Conservation (phyloP, 2,797 vertebrate species). For the Xiphorhynchus erythropygius region DNA sequence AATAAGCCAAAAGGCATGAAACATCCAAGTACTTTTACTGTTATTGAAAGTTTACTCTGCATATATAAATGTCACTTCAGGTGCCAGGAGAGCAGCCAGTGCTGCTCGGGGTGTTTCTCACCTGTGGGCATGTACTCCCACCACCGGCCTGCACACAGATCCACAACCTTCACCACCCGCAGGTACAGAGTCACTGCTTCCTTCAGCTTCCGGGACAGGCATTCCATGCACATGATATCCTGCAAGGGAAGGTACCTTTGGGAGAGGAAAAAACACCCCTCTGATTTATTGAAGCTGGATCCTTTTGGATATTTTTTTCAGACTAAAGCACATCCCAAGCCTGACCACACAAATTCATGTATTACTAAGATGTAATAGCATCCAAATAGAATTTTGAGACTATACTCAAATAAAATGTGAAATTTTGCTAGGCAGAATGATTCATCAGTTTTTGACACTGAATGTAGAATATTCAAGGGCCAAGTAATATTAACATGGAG, state of each 20-base stretch:
- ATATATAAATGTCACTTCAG: background rate
- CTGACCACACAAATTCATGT: background rate
- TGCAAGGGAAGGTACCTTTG: slow-evolving; percentile 95
- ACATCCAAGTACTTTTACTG: background rate
- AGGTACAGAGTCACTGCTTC: slow-evolving; percentile 95
- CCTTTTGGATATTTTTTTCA: background rate
- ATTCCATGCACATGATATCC: slow-evolving; percentile 99
- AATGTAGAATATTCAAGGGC: background rate
- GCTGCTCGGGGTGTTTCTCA: slow-evolving; percentile 55
- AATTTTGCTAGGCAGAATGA: background rate
- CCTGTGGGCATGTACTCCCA: slow-evolving; percentile 99
- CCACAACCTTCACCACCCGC: slow-evolving; percentile 94
- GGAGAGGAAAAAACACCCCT: slow-evolving; percentile 61
- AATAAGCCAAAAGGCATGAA: background rate
- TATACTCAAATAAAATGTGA: rapidly evolving
- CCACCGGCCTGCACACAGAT: slow-evolving; percentile 95
- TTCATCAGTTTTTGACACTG: background rate
- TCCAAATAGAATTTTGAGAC: background rate
- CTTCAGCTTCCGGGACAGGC: slow-evolving; percentile 92
- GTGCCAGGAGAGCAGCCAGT: background rate
- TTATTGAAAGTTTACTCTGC: background rate
- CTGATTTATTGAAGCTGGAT: slow-evolving; percentile 33
- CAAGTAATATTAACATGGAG: background rate
- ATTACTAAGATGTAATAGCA: background rate
- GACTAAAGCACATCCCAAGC: background rate